phyloP scores from a whole-genome alignment of 2,797 vertebrate genomes.

The Avahi laniger region DNA sequence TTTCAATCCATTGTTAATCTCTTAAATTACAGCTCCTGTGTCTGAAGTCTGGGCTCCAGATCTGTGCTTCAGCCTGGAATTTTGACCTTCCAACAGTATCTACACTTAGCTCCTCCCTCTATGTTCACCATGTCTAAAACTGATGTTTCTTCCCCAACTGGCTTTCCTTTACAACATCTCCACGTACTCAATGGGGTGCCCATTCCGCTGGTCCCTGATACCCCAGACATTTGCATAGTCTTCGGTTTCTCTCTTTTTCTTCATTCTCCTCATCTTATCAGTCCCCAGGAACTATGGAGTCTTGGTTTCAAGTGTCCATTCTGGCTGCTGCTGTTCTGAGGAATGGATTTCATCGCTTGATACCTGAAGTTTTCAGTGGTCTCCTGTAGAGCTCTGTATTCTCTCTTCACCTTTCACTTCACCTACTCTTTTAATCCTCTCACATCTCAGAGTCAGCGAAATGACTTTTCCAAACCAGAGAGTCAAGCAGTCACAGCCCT shows the following conservation, averaged over 20 bases:
- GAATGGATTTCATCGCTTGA: conserved; percentile 2
- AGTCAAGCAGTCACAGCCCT: neutral
- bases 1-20: neutral
- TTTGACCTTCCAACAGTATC: neutral
- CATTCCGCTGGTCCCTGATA: neutral
- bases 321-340: neutral
- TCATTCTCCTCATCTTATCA: neutral
- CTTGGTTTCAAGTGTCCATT: neutral
- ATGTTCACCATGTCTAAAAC: neutral
- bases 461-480: neutral
- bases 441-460: neutral
- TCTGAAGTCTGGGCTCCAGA: neutral
- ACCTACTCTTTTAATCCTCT: neutral
- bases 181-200: neutral
- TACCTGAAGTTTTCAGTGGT: neutral
- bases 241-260: neutral
- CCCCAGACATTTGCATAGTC: neutral
- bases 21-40: neutral
- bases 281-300: neutral
- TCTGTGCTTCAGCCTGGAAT: neutral
- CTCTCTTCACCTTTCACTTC: neutral
- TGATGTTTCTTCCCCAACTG: neutral
- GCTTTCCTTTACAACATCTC: neutral
- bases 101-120: neutral
- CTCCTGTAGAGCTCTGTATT: neutral